Base-by-base conservation (phyloP, 2,113 vertebrate species). In the Thryonomys swinderianus region DNA sequence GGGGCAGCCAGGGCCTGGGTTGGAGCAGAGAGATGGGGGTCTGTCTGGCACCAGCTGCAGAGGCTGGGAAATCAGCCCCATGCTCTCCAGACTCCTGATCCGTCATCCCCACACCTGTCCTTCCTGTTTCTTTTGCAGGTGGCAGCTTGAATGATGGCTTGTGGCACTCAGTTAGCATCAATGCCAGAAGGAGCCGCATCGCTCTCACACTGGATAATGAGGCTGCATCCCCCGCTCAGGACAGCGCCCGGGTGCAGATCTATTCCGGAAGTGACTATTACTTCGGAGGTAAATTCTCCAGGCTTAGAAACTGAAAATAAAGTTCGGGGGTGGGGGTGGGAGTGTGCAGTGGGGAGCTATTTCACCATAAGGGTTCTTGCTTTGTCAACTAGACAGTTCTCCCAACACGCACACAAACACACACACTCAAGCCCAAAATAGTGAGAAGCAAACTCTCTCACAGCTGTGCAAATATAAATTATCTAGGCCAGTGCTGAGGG, bases 91-190 rank as follows among this genome's bases (percentile, higher is more conserved):
- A 18, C 53, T 25, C 27, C 7, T 0, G 11, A 48, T 81, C 94
- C 37, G 5, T 93, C 90, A 87, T 42, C 30, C 34, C 48, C 69
- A 51, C 5, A 3, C 64, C 78, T 94, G 93, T 57, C 45, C 32
- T 34, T 93, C 67, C 13, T 96, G 32, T 82, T 34, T 95, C 10
- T 94, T 88, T 97, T 95, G 78, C 93, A 99, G 99, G 99, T 94
- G 98, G 98, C 86, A 97, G 90, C 87, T 98, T 99, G 90, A 99
- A 99, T 0, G 99, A 99, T 6, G 99, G 99, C 3, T 97, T 99
- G 87, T 99, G 99, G 99, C 99, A 99, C 98, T 98, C 99, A 0
- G 98, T 99, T 81, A 99, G 98, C 96, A 98, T 99, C 90, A 98
- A 98, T 6, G 98, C 98, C n/a, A 98, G 99, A 94, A 98, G 98